phyloP scores from a whole-genome alignment of 2,888 invertebrate species.

The Protonemura montana region DNA sequence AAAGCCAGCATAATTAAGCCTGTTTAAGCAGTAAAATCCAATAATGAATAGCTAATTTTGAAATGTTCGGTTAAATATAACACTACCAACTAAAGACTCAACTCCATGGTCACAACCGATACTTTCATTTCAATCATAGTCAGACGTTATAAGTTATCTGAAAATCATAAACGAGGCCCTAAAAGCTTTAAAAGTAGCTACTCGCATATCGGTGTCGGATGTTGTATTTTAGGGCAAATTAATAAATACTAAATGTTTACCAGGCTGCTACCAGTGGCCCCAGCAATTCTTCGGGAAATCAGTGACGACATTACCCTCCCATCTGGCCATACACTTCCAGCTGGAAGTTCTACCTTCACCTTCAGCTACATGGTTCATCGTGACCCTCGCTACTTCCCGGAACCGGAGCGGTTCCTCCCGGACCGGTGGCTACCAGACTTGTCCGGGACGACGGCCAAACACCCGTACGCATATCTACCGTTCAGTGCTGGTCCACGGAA shows the following conservation, averaged over 20 bases:
- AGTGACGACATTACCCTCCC: conserved; percentile 42
- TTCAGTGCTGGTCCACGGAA: background rate
- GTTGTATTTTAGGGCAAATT: background rate
- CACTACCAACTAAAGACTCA: too few species aligned
- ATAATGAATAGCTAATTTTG: too few species aligned
- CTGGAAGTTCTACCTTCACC: conserved; percentile 46
- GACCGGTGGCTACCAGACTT: conserved; percentile 49
- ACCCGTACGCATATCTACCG: conserved; percentile 45
- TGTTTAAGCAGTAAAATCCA: too few species aligned
- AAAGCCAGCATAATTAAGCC: too few species aligned
- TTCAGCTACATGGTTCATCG: conserved; percentile 46
- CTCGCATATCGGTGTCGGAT: background rate
- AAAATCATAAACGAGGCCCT: too few species aligned
- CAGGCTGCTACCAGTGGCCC: conserved; percentile 49
- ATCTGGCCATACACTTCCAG: conserved; percentile 43
- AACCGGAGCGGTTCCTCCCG: conserved; percentile 49
- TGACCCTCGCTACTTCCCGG: conserved; percentile 45
- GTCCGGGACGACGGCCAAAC: conserved; percentile 41
- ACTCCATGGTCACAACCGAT: too few species aligned
- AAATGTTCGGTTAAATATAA: too few species aligned
- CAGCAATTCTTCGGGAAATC: conserved; percentile 43
- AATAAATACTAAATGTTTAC: background rate
- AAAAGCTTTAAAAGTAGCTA: too few species aligned
- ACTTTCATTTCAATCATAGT: background rate
- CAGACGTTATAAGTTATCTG: too few species aligned